phyloP scores from a whole-genome alignment of 2,113 vertebrate genomes.

The Cebus imitator region DNA sequence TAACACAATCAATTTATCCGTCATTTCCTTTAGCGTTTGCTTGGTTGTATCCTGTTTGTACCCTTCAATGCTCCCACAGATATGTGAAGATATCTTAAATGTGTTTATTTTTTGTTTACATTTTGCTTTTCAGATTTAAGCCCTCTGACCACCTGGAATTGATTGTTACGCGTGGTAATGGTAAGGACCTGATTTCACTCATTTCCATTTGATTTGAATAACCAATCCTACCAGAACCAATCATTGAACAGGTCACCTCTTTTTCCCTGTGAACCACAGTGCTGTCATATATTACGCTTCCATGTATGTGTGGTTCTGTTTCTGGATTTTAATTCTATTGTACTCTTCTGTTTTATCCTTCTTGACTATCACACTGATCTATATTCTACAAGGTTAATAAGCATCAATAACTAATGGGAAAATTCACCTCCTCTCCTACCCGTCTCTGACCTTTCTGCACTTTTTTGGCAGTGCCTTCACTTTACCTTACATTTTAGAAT shows the following conservation, averaged over 20 bases:
- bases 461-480: not conserved
- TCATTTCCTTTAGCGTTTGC: not conserved
- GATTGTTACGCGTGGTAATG: not conserved
- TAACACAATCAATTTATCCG: not conserved
- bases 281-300: not conserved
- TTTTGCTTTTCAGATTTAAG: not conserved
- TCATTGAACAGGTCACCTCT: not conserved
- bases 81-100: not conserved
- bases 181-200: not conserved
- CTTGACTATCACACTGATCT: not conserved
- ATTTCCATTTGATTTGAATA: not conserved
- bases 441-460: not conserved
- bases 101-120: not conserved
- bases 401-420: not conserved
- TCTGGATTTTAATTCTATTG: not conserved
- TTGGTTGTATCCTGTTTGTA: not conserved
- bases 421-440: rapidly evolving
- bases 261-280: not conserved
- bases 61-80: not conserved
- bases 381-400: not conserved
- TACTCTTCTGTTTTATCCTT: not conserved
- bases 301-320: not conserved
- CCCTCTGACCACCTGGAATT: not conserved
- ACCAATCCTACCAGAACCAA: not conserved
- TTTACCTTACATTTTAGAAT: not conserved